Evolutionary conservation across 2,888 invertebrate species (phyloP).

Genomic region (Sepiola atlantica): DNA sequence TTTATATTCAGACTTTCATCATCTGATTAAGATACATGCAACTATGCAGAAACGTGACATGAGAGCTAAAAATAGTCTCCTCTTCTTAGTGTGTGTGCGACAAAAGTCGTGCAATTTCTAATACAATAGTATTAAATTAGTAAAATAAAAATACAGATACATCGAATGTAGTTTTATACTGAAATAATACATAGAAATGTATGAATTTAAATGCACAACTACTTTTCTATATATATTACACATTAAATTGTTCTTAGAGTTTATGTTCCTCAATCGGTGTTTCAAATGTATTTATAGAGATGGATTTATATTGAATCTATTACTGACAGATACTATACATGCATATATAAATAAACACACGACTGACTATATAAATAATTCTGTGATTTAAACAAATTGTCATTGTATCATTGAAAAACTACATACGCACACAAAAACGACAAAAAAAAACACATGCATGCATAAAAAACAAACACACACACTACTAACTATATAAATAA

Average conservation of each 20-base stretch:
- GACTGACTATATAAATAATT: too few relatives aligned
- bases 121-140: neutral
- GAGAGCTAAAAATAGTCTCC: slow-evolving; percentile 8
- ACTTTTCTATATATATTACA: neutral
- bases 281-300: neutral
- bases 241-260: neutral
- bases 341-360: neutral
- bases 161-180: neutral
- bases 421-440: neutral
- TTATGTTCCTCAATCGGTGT: neutral
- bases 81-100: slow-evolving; percentile 32
- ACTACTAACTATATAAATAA: neutral
- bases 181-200: neutral
- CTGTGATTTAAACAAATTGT: neutral
- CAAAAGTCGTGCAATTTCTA: neutral
- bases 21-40: slow-evolving; percentile 1
- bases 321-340: neutral
- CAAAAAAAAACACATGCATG: neutral
- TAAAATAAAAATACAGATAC: neutral
- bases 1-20: slow-evolving; percentile 15
- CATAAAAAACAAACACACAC: neutral
- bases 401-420: neutral
- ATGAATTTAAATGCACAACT: neutral
- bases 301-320: neutral
- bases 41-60: slow-evolving; percentile 16